phyloP scores from a whole-genome alignment of 2,888 invertebrate genomes.

The Agrotis ipsilon region DNA sequence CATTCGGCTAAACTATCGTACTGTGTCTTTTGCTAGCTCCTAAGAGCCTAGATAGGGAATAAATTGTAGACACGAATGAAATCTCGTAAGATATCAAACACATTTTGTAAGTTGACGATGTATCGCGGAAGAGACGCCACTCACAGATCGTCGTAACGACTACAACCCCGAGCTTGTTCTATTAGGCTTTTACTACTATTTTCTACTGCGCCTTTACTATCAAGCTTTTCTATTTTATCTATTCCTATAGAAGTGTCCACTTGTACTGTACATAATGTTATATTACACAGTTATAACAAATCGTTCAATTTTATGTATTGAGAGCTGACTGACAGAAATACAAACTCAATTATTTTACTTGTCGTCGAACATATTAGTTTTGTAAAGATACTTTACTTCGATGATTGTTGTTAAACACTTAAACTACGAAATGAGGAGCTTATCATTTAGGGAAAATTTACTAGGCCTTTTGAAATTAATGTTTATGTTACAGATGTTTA shows the following conservation, averaged over 20 bases:
- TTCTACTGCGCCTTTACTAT: slow-evolving; percentile 85
- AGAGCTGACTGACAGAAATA: slow-evolving; percentile 60
- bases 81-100: slow-evolving; percentile 53
- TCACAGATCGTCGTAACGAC: slow-evolving; percentile 38
- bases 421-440: slow-evolving; percentile 82
- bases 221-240: slow-evolving; percentile 80
- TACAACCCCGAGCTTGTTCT: slow-evolving; percentile 87
- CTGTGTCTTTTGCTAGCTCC: slow-evolving; percentile 78
- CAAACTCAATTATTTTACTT: slow-evolving; percentile 52
- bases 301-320: slow-evolving; percentile 53
- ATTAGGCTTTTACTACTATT: slow-evolving; percentile 86
- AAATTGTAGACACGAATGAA: slow-evolving; percentile 71
- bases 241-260: slow-evolving; percentile 65
- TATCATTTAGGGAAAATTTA: slow-evolving; percentile 85
- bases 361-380: slow-evolving; percentile 55
- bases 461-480: slow-evolving; percentile 77
- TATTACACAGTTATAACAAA: slow-evolving; percentile 52
- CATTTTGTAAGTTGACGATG: slow-evolving; percentile 51
- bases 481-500: slow-evolving; percentile 75
- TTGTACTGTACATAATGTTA: slow-evolving; percentile 63
- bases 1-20: slow-evolving; percentile 79
- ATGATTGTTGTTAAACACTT: slow-evolving; percentile 61
- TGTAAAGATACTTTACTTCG: slow-evolving; percentile 52
- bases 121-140: slow-evolving; percentile 35
- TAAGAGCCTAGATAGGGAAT: slow-evolving; percentile 81